Percentiles rank a stretch among this genome's conserved stretches.
phyloP scores from a whole-genome alignment of 2,797 vertebrate species.

The Callimico goeldii region DNA sequence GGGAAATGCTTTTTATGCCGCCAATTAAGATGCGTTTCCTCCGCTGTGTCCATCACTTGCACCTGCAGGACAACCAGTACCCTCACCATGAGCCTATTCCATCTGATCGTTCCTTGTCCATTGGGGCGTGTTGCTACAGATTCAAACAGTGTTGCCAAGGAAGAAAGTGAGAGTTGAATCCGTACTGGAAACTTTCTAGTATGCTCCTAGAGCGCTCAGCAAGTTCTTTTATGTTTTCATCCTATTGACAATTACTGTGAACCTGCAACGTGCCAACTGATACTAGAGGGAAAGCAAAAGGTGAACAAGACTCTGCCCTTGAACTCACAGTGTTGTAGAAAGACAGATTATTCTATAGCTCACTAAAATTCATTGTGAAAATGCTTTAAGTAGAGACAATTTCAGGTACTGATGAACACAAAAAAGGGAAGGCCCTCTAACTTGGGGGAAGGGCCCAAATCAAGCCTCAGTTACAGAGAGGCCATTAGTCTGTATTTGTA shows the following conservation, averaged over 20 bases:
- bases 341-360: neutral
- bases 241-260: neutral
- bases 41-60: constrained; percentile 45
- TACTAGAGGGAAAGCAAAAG: neutral
- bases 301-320: neutral
- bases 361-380: constrained; percentile 1
- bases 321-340: neutral
- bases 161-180: neutral
- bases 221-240: neutral
- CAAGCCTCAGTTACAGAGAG: neutral
- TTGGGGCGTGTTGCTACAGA: neutral
- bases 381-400: neutral
- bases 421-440: neutral
- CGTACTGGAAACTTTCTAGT: neutral
- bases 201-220: too few relatives aligned
- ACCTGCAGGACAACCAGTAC: constrained; percentile 7
- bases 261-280: neutral
- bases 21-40: constrained; percentile 62
- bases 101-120: neutral
- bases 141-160: neutral
- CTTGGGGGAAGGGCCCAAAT: neutral
- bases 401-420: neutral
- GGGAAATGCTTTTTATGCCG: constrained; percentile 72
- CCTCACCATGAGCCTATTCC: neutral
- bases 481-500: neutral